A percentile compares a stretch with the other conserved stretches of the same genome.
Evolutionary conservation across 1,140 invertebrate genomes (phyloP).

Genomic region (Paralvinella palmiformis): DNA sequence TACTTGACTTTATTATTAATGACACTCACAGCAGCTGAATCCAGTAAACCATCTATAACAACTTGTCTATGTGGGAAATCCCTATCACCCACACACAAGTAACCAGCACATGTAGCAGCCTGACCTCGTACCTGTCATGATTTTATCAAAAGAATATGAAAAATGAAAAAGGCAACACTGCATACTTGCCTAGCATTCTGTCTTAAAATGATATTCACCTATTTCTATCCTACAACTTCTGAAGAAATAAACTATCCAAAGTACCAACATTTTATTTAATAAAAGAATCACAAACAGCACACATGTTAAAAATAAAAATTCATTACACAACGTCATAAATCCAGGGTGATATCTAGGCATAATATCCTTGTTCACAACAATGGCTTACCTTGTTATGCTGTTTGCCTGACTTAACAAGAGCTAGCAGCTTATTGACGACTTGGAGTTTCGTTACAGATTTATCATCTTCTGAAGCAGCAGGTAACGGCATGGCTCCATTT

Average conservation of each 20-base stretch:
- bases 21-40: slow-evolving; percentile 46
- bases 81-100: slow-evolving; percentile 68
- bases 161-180: too few relatives aligned
- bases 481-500: slow-evolving; percentile 60
- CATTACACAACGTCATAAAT: too few relatives aligned
- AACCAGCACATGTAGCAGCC: slow-evolving; percentile 64
- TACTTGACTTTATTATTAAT: slow-evolving; percentile 1
- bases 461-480: slow-evolving; percentile 51
- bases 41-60: slow-evolving; percentile 66
- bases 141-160: not conserved
- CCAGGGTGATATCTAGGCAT: too few relatives aligned
- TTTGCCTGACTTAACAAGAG: slow-evolving; percentile 38
- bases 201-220: too few relatives aligned
- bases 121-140: slow-evolving; percentile 58
- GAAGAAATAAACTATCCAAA: too few relatives aligned
- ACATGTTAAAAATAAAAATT: too few relatives aligned
- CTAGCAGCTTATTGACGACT: slow-evolving; percentile 34
- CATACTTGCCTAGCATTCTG: too few relatives aligned
- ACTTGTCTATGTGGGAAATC: slow-evolving; percentile 62
- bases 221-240: too few relatives aligned
- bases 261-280: too few relatives aligned
- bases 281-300: too few relatives aligned
- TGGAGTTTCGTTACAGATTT: slow-evolving; percentile 29
- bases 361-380: too few relatives aligned
- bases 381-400: slow-evolving; percentile 37